phyloP scores from a whole-genome alignment of 2,113 vertebrate species.

The Notothenia rossii region DNA sequence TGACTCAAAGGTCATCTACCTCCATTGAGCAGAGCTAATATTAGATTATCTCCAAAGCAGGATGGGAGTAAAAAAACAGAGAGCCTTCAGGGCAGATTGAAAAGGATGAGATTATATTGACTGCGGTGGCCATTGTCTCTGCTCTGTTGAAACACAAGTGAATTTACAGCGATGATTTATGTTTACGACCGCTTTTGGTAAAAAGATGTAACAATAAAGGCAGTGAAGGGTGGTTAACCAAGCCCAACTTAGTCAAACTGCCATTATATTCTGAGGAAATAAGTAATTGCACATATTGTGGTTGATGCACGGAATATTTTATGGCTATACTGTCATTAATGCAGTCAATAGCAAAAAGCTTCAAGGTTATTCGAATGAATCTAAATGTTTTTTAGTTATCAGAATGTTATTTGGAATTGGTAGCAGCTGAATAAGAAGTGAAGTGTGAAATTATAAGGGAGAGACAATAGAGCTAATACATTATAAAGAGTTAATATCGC shows the following conservation, averaged over 20 bases:
- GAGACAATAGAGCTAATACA: conserved; percentile 11
- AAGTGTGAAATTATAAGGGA: conserved; percentile 5
- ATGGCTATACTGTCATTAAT: conserved; percentile 26
- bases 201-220: not conserved
- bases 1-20: conserved; percentile 68
- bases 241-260: not conserved
- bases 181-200: not conserved
- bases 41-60: conserved; percentile 66
- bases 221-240: not conserved
- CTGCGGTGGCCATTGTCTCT: conserved; percentile 29
- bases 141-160: conserved; percentile 3
- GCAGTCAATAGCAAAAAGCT: not conserved
- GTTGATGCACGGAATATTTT: not conserved
- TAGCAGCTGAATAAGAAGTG: conserved; percentile 23
- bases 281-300: not conserved
- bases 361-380: not conserved
- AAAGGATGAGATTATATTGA: conserved; percentile 42
- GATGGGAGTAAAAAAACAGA: conserved; percentile 37
- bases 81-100: conserved; percentile 26
- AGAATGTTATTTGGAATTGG: not conserved
- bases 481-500: conserved; percentile 14
- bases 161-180: conserved; percentile 25
- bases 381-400: conserved; percentile 13
- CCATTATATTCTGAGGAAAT: not conserved
- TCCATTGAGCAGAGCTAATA: conserved; percentile 72